These are phyloP conservation scores for Notarius lentiginosus DNA, from an alignment of 2,113 vertebrate species.

Conservation along the genomic window DNA sequence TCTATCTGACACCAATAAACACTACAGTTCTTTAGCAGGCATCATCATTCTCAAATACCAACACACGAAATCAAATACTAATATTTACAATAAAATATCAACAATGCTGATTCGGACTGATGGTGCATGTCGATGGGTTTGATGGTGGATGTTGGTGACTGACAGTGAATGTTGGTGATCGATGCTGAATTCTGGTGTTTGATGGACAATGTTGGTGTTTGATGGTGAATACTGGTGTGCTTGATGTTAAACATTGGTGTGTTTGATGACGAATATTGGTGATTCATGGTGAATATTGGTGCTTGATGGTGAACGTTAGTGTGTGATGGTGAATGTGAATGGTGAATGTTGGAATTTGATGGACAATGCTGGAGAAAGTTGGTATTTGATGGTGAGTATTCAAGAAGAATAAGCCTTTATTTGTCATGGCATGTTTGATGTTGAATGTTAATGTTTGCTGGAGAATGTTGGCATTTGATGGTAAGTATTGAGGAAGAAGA, in stretches of 20 bases:
- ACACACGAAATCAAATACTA: neutral
- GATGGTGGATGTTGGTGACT: neutral
- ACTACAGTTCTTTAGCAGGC: neutral
- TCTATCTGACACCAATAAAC: neutral
- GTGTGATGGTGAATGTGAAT: neutral
- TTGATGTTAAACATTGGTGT: no score
- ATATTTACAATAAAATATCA: no score
- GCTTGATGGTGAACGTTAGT: neutral
- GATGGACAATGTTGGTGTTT: neutral
- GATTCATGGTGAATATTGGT: neutral
- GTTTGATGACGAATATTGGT: neutral
- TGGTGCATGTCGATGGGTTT: no score
- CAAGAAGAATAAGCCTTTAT: no score
- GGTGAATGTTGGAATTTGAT: no score
- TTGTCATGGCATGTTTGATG: no score
- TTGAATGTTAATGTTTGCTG: no score
- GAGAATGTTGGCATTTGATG: neutral
- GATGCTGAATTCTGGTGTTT: neutral
- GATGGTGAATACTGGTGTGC: no score
- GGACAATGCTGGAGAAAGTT: neutral
- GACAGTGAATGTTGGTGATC: neutral
- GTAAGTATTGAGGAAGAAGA: neutral
- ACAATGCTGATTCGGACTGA: no score
- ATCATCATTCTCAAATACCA: neutral
- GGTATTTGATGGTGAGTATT: neutral